A percentile compares a stretch with the other conserved stretches of the same genome.
These are phyloP conservation scores for Ceratina australensis DNA, from an alignment of 1,140 invertebrate genomes.

Conservation along the genomic window DNA sequence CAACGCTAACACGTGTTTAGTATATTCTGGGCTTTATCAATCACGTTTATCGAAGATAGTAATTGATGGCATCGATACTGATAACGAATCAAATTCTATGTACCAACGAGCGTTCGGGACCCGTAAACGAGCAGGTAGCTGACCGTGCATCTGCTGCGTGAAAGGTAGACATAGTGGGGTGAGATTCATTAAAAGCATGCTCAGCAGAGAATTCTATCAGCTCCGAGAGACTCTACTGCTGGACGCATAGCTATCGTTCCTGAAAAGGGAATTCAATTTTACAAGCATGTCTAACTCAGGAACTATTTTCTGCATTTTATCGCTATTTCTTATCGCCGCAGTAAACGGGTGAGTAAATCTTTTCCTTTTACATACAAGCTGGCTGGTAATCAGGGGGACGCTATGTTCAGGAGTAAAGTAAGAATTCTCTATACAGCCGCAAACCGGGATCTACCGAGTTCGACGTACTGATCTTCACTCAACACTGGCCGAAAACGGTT, in stretches of 20 bases:
- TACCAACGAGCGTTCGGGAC: background rate
- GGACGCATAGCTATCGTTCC: background rate
- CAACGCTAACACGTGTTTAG: background rate
- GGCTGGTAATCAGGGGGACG: background rate
- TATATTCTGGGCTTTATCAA: background rate
- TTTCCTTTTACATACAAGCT: background rate
- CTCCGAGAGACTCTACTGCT: background rate
- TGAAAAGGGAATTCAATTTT: background rate
- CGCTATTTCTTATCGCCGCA: background rate
- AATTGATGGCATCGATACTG: background rate
- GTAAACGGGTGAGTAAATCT: slow-evolving; percentile 3
- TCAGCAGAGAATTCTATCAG: background rate
- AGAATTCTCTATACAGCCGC: background rate
- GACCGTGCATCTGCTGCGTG: background rate
- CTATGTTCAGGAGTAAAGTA: no score
- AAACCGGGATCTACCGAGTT: slow-evolving; percentile 76
- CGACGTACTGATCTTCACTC: slow-evolving; percentile 89
- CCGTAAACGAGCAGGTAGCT: background rate
- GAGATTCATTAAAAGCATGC: slow-evolving; percentile 1
- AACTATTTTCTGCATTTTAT: background rate
- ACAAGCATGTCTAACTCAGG: background rate
- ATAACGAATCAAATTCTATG: background rate
- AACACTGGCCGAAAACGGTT: slow-evolving; percentile 88
- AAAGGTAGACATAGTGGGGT: slow-evolving; percentile 9
- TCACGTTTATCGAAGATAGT: background rate